Percentiles rank a stretch among this genome's conserved stretches.
These are phyloP conservation scores for Neomicropteryx cornuta DNA, from an alignment of 1,140 invertebrate genomes.

Conservation along the genomic window DNA sequence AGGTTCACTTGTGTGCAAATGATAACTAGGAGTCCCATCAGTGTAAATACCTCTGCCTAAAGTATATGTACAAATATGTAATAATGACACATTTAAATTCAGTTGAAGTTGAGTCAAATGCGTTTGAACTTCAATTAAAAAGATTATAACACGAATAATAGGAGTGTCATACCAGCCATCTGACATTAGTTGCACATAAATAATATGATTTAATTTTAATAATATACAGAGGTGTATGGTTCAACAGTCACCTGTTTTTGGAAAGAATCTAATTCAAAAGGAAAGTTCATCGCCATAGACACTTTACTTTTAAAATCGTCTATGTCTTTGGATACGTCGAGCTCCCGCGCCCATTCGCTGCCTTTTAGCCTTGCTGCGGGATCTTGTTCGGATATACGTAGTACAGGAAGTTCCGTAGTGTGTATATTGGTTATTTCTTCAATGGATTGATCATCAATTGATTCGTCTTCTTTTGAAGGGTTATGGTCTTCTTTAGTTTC, in stretches of 20 bases:
- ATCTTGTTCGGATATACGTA: constrained; percentile 28
- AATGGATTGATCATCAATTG: constrained; percentile 26
- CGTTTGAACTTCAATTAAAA: too few species aligned
- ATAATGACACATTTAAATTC: too few species aligned
- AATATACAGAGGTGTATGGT: constrained; percentile 5
- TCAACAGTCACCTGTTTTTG: constrained; percentile 88
- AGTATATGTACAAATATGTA: too few species aligned
- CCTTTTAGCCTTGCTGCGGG: constrained; percentile 19
- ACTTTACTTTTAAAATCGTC: constrained; percentile 73
- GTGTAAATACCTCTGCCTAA: too few species aligned
- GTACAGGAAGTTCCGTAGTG: constrained; percentile 28
- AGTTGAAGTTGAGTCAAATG: too few species aligned
- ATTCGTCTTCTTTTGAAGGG: constrained; percentile 15
- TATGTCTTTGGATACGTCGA: constrained; percentile 71
- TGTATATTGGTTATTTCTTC: constrained; percentile 26
- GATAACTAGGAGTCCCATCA: too few species aligned
- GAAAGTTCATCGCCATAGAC: constrained; percentile 75
- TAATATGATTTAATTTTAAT: neutral
- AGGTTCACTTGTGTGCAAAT: too few species aligned
- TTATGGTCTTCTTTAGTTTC: constrained; percentile 17
- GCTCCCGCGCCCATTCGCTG: constrained; percentile 76
- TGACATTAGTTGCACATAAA: too few species aligned
- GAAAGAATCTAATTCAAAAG: constrained; percentile 94
- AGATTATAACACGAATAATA: too few species aligned
- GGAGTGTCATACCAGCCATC: too few species aligned